Base-by-base conservation (phyloP, 2,113 vertebrate genomes). In the Chaenocephalus aceratus region DNA sequence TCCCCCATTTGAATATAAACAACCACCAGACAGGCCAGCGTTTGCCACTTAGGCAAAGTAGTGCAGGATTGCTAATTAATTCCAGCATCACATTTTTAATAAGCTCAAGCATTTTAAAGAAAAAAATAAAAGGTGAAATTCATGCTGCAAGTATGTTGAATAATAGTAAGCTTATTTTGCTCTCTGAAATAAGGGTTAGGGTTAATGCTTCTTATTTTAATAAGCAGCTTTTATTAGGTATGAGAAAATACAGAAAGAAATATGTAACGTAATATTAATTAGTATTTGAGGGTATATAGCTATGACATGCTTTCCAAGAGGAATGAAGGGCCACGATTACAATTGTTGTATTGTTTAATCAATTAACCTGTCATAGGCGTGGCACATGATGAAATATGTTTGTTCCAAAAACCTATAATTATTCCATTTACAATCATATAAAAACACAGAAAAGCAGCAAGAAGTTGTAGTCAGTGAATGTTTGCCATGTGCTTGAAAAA, bases 1-100 rank as follows among this genome's bases (percentile, higher is more conserved):
- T 83, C 79, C 56, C 41, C 53, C 9, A 18, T 84, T 85, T 85
- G 53, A 83, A 82, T 78, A 77, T 34, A 81, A 85, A 88, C 77
- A 86, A 80, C 63, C 89, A 89, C 58, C 64, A 84, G 74, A 68
- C 67, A 68, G 71, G 75, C 21, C 70, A 58, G 26, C 23, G 34
- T 72, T 70, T 70, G 9, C 68, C 61, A 63, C 41, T 79, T 61
- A 72, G 57, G 79, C 70, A 82, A 81, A 75, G 45, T 61, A 77
- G 62, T 26, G 60, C 36, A 66, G 52, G 23, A 77, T 71, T 30
- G 58, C 85, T 88, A 23, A 51, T 80, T 78, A 60, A 85, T 80
- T 83, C 69, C 86, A 83, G 81, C 51, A 49, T 83, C 52, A 75
- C 51, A 71, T 80, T 69, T 83, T 82, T 88, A 85, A 88, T 90